Percentiles rank a stretch among this genome's conserved stretches.
Conservation (phyloP, 2,888 invertebrate species). For the Unio pictorum region DNA sequence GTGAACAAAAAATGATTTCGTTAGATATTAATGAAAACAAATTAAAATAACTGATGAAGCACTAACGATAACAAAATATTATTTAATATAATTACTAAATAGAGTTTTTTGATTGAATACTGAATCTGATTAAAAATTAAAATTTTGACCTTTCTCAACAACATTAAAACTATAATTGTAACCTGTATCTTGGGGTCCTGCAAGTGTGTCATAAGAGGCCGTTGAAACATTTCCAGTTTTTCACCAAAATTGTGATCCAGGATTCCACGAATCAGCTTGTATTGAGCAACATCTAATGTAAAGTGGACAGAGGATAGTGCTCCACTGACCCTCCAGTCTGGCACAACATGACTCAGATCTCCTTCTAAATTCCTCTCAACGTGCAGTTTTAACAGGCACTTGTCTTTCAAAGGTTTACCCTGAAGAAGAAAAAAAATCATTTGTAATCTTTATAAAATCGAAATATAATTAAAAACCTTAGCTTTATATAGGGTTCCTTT, state of each 20-base stretch:
- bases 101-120: not conserved
- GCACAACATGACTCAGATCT: constrained; percentile 75
- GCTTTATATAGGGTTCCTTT: not conserved
- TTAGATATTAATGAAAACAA: no score
- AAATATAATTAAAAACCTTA: no score
- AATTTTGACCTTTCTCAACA: not conserved
- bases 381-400: constrained; percentile 82
- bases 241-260: constrained; percentile 93
- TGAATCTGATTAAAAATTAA: not conserved
- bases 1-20: no score
- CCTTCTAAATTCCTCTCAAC: constrained; percentile 87
- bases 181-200: constrained; percentile 73
- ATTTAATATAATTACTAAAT: not conserved
- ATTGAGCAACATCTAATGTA: constrained; percentile 86
- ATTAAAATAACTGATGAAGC: no score
- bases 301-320: constrained; percentile 88
- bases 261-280: constrained; percentile 88
- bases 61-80: no score
- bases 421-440: constrained; percentile 15
- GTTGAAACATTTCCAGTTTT: constrained; percentile 76
- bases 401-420: constrained; percentile 78
- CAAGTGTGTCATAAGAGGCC: constrained; percentile 63
- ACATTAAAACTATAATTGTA: constrained; percentile 2
- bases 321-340: constrained; percentile 86
- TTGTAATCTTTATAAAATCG: not conserved